phyloP scores from a whole-genome alignment of 2,113 vertebrate genomes.

The Azemiops feae region DNA sequence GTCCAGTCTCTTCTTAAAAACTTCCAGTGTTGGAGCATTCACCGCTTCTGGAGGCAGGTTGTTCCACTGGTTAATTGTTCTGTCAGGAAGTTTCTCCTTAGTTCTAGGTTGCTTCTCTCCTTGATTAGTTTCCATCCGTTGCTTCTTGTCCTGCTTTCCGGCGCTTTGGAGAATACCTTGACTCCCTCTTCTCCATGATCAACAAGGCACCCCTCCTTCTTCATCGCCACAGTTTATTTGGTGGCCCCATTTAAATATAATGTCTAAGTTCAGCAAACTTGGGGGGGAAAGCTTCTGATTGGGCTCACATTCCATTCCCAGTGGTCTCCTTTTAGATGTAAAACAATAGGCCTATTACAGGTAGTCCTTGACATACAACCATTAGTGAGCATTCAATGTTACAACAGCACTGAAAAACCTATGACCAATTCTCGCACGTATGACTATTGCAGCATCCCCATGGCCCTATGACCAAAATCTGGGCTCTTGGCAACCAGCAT shows the following conservation, averaged over 20 bases:
- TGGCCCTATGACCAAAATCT: background rate
- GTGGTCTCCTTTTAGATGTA: background rate
- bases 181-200: too few species aligned
- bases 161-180: too few species aligned
- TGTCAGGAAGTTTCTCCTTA: too few species aligned
- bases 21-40: too few species aligned
- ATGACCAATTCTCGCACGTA: background rate
- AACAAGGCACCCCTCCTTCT: too few species aligned
- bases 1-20: too few species aligned
- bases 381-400: background rate
- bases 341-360: background rate
- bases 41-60: too few species aligned
- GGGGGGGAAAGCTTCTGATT: background rate
- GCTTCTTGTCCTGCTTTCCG: too few species aligned
- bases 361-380: background rate
- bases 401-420: background rate
- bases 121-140: too few species aligned
- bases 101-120: too few species aligned
- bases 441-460: too few species aligned
- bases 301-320: background rate
- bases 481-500: background rate
- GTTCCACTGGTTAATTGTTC: too few species aligned
- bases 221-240: background rate
- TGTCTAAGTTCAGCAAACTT: background rate
- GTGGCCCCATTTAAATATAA: background rate